Base-by-base conservation (phyloP, 1,140 invertebrate genomes). In the Teleopsis dalmanni region DNA sequence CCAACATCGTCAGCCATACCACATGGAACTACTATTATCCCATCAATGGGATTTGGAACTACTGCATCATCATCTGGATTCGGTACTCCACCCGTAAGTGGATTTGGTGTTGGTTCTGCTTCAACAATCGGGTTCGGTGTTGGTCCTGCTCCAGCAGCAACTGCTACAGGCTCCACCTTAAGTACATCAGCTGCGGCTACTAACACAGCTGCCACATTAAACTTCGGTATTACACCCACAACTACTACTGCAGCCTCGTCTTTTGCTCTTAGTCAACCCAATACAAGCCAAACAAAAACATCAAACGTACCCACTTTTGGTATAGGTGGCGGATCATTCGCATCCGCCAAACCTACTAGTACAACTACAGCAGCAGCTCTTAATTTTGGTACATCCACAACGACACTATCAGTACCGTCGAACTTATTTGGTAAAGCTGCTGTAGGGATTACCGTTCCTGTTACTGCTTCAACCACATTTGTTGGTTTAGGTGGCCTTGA, bases 401-500 rank as follows among this genome's bases (percentile, higher is more conserved):
- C 66, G 6, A 63, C 62, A 33, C 58, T 61, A 0, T 55, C 58
- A 3, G 56, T 59, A 13, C 54, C 56, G 23, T 46, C 55, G 10
- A n/a, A n/a, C n/a, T n/a, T n/a, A n/a, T n/a, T n/a, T n/a, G n/a
- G n/a, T n/a, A 46, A 10, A 29, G 25, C 51, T 13, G 48, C 50
- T 55, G 55, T 50, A 21, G 55, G 57, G 22, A 47, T 56, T 40
- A 72, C 69, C 34, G 57, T 63, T 38, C 71, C 54, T 5, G 51
- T 54, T 13, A 47, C 53, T 27, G 43, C 52, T 4, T 47, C 53
- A 31, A 51, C 64, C 7, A 27, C 61, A 2, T 70, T 68, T 44
- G 61, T 76, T 4, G 83, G 83, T 7, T 66, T 86, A 3, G 83
- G 84, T 5, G 83, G 82, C 13, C 66, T 83, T 26, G 80, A 71